Evolutionary conservation across 1,140 invertebrate species (phyloP).

Genomic region (Zaprionus lachaisei): DNA sequence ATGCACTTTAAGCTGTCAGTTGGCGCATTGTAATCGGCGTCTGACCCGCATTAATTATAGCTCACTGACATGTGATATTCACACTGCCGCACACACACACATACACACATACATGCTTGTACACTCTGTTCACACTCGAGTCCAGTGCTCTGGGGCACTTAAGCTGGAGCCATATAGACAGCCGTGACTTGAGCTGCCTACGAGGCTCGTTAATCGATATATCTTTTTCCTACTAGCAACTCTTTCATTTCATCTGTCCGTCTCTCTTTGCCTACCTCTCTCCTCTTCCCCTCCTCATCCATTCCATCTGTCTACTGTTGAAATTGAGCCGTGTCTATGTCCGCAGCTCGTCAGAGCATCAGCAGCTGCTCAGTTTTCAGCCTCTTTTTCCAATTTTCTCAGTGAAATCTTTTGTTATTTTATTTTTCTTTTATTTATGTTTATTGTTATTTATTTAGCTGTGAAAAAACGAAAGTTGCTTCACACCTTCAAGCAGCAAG

Average conservation of each 20-base stretch:
- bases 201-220: slow-evolving; percentile 73
- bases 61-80: slow-evolving; percentile 82
- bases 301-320: slow-evolving; percentile 35
- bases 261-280: neutral
- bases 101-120: neutral
- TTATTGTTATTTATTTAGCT: slow-evolving; percentile 74
- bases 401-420: slow-evolving; percentile 38
- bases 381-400: slow-evolving; percentile 25
- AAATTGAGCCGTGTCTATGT: slow-evolving; percentile 69
- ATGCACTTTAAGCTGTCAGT: slow-evolving; percentile 78
- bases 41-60: slow-evolving; percentile 82
- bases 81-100: slow-evolving; percentile 59
- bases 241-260: slow-evolving; percentile 49
- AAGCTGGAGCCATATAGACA: slow-evolving; percentile 58
- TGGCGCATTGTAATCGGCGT: slow-evolving; percentile 80
- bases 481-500: slow-evolving; percentile 56
- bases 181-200: slow-evolving; percentile 62
- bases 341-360: slow-evolving; percentile 41
- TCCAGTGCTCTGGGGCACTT: slow-evolving; percentile 60
- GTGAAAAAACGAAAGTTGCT: slow-evolving; percentile 78
- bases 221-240: slow-evolving; percentile 61
- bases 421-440: slow-evolving; percentile 50
- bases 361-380: slow-evolving; percentile 46
- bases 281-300: too few relatives aligned
- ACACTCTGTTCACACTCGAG: slow-evolving; percentile 45